These are phyloP conservation scores for Hydropsyche tenuis DNA, from an alignment of 1,140 invertebrate species.

Conservation along the genomic window DNA sequence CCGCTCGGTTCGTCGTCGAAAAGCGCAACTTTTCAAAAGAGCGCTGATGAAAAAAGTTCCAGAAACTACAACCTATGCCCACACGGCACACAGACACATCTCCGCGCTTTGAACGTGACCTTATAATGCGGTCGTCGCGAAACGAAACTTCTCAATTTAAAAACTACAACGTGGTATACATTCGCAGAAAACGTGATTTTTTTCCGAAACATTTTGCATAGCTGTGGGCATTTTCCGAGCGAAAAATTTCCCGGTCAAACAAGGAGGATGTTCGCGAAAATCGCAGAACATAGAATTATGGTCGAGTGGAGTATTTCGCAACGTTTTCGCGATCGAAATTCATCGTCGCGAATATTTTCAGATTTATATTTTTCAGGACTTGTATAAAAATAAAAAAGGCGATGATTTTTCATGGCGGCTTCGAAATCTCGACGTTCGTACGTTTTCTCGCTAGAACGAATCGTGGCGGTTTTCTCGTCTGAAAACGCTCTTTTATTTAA, in stretches of 20 bases:
- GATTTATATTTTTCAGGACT: too few species aligned
- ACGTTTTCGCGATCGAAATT: too few species aligned
- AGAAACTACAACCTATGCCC: neutral
- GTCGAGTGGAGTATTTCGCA: too few species aligned
- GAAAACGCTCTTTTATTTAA: too few species aligned
- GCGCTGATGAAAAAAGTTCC: slow-evolving; percentile 13
- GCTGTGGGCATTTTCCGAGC: neutral
- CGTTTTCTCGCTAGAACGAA: too few species aligned
- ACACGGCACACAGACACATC: too few species aligned
- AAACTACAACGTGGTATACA: neutral
- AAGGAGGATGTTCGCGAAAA: neutral
- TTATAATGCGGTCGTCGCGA: slow-evolving; percentile 5
- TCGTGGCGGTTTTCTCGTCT: too few species aligned
- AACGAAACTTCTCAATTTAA: slow-evolving; percentile 19
- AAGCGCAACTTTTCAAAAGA: slow-evolving; percentile 14
- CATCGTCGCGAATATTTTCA: too few species aligned
- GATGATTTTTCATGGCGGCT: too few species aligned
- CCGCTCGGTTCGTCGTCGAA: neutral
- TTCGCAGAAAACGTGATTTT: neutral
- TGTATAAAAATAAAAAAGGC: too few species aligned
- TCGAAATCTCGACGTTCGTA: too few species aligned
- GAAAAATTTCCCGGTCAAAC: neutral
- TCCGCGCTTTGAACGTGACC: slow-evolving; percentile 7
- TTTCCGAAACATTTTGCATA: neutral
- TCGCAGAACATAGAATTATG: too few species aligned